phyloP scores from a whole-genome alignment of 2,113 vertebrate genomes.

The Ammospiza caudacuta region DNA sequence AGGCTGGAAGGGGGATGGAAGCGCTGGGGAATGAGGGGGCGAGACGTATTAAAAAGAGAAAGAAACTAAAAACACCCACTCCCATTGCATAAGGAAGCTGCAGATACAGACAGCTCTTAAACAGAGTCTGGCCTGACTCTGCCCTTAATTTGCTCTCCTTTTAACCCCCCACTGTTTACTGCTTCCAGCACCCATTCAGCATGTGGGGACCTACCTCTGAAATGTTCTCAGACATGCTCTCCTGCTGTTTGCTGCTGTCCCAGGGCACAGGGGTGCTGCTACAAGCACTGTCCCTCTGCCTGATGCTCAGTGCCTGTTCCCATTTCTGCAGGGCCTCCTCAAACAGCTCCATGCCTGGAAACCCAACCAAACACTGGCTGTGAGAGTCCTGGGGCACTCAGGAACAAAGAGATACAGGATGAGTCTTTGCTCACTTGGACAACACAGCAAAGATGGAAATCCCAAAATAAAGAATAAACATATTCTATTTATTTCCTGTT shows the following conservation, averaged over 20 bases:
- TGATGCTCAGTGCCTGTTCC: slow-evolving; percentile 91
- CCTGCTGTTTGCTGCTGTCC: slow-evolving; percentile 56
- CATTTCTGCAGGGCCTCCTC: slow-evolving; percentile 96
- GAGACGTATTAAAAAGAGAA: slow-evolving; percentile 42
- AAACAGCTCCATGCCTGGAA: slow-evolving; percentile 95
- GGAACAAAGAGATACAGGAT: neutral
- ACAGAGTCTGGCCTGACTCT: slow-evolving; percentile 38
- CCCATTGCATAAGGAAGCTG: slow-evolving; percentile 20
- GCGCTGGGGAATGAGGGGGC: slow-evolving; percentile 31
- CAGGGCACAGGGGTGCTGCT: slow-evolving; percentile 70
- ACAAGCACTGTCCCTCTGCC: slow-evolving; percentile 76
- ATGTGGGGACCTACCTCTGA: slow-evolving; percentile 67
- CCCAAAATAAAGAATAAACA: neutral
- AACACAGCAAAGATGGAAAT: neutral
- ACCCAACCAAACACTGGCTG: neutral
- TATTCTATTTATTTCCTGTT: neutral
- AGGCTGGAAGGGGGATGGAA: slow-evolving; percentile 16
- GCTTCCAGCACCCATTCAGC: neutral
- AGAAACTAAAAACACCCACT: slow-evolving; percentile 49
- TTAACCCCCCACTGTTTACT: neutral
- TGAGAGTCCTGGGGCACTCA: neutral
- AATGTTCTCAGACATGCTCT: slow-evolving; percentile 59
- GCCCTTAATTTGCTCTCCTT: slow-evolving; percentile 11
- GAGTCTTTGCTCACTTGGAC: neutral
- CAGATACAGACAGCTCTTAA: slow-evolving; percentile 44